Base-by-base conservation (phyloP, 2,888 invertebrate genomes). In the Drosophila stalkeri region DNA sequence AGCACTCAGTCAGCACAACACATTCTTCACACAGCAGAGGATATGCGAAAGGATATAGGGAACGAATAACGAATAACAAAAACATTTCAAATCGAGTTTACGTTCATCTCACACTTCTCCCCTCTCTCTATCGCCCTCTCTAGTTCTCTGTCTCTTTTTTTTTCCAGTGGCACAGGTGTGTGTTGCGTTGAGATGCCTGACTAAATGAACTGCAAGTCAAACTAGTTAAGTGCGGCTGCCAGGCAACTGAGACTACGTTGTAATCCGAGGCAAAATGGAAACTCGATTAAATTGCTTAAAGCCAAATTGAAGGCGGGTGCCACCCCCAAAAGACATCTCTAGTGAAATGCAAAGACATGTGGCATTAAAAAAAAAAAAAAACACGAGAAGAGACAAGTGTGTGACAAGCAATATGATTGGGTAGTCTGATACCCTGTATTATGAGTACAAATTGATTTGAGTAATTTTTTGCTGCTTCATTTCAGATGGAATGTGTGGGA, bases 191-290 rank as follows among this genome's bases (percentile, higher is more conserved):
- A 75, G 71, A 73, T 81, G 81, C 77, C 77, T 71, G 69, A 71
- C 86, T 74, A 84, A 84, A 84, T 86, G 84, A 83, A 83, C 83
- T 84, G 72, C 80, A 81, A 81, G 77, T 80, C 82, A 84, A 84
- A 82, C 81, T 82, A 86, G 84, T 84, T 84, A 82, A 85, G 78
- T 81, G 77, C 76, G 76, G 71, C 78, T 82, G 79, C 64, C 74
- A 73, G 63, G 77, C 64, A 67, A 64, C 72, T 62, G 54, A 59
- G 54, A 55, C 55, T 66, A 12, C 60, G 55, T 67, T 77, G 78
- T 77, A 77, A 72, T 77, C 77, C 66, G 68, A 70, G 51, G 47
- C 63, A 69, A 64, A 83, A 70, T 82, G 82, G 70, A 75, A 85
- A 84, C 83, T 83, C 74, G 80, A 76, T 84, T 82, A 84, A 84